Conservation (phyloP, 2,888 invertebrate genomes). For the Drosophila imparisetae region DNA sequence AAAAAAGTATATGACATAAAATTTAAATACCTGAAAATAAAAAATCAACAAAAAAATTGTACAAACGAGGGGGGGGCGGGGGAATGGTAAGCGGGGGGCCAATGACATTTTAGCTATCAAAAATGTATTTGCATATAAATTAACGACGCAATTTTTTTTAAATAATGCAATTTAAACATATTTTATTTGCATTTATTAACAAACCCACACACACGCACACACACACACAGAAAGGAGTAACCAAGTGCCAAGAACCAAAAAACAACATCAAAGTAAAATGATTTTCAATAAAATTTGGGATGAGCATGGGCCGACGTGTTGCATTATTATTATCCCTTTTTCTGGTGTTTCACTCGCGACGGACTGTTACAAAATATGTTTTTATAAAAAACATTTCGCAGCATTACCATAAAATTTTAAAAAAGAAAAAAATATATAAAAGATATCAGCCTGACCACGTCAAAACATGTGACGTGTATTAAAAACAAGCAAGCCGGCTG, state of each 20-base stretch:
- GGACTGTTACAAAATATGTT: constrained; percentile 78
- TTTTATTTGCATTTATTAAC: constrained; percentile 80
- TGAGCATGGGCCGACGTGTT: constrained; percentile 41
- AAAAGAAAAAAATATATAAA: constrained; percentile 37
- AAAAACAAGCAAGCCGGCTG: constrained; percentile 49
- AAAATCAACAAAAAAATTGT: constrained; percentile 10
- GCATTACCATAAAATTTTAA: constrained; percentile 76
- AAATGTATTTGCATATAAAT: constrained; percentile 79
- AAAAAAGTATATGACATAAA: constrained; percentile 59
- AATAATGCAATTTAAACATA: constrained; percentile 80
- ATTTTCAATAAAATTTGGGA: constrained; percentile 61
- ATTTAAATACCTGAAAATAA: constrained; percentile 67
- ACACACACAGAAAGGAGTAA: constrained; percentile 35
- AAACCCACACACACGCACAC: constrained; percentile 1
- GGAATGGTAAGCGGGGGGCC: constrained; percentile 31
- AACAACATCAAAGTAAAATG: constrained; percentile 72
- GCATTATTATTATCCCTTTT: constrained; percentile 71
- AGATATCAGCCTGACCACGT: constrained; percentile 65
- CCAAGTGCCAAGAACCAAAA: constrained; percentile 46
- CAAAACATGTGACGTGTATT: constrained; percentile 79
- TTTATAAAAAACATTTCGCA: constrained; percentile 73
- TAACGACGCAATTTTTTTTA: constrained; percentile 73
- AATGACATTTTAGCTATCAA: constrained; percentile 79
- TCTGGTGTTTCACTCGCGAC: constrained; percentile 38
- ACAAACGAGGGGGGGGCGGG: neutral